These are phyloP conservation scores for Psittacula cyanocephala DNA, from an alignment of 2,113 vertebrate genomes.

Conservation along the genomic window DNA sequence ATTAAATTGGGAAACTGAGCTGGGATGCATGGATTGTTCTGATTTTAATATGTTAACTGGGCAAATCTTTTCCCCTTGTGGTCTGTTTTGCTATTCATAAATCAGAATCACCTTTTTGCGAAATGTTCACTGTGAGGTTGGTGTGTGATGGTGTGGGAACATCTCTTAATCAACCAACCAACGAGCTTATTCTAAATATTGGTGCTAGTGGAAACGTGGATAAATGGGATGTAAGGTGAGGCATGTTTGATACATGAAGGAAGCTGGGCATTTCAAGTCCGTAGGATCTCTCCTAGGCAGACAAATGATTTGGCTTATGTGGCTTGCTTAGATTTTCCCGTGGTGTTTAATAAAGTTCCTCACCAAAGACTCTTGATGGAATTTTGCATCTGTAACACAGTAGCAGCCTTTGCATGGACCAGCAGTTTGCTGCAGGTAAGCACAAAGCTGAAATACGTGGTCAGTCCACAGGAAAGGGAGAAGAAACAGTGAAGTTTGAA, in stretches of 20 bases:
- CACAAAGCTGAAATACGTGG: rapidly evolving
- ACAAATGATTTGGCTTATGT: not conserved
- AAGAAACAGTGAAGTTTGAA: not conserved
- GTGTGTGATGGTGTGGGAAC: not conserved
- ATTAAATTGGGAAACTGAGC: conserved; percentile 7
- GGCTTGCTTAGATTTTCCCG: not conserved
- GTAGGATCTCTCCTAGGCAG: not conserved
- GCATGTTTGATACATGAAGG: not conserved
- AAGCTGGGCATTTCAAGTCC: not conserved
- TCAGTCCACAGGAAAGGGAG: not conserved
- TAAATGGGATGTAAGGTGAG: not conserved
- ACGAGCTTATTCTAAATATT: not conserved
- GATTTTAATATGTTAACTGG: not conserved
- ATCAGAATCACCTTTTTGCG: not conserved
- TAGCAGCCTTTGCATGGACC: not conserved
- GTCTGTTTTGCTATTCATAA: not conserved
- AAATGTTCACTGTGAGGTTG: not conserved
- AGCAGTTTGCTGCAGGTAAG: not conserved
- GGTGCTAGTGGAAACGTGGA: not conserved
- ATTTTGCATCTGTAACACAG: not conserved
- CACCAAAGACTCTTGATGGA: not conserved
- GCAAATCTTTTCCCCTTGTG: not conserved
- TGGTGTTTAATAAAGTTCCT: not conserved
- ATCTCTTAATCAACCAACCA: not conserved
- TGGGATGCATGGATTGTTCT: not conserved